Conservation (phyloP, 2,797 vertebrate species). For the Coregonus ussuriensis region DNA sequence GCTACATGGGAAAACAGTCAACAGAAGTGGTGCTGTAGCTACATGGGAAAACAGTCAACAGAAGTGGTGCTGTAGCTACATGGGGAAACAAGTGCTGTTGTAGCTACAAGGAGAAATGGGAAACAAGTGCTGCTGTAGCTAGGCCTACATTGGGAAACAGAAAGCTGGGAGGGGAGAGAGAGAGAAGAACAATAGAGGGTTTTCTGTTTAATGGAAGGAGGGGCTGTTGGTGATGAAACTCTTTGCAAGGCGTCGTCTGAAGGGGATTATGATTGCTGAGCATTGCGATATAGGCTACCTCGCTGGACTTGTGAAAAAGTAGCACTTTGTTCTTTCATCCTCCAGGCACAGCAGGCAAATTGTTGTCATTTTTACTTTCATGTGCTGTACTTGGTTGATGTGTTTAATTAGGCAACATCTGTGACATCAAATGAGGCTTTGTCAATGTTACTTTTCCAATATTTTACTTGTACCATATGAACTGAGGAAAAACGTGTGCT, state of each 20-base stretch:
- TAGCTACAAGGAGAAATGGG: too few relatives aligned
- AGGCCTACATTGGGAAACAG: too few relatives aligned
- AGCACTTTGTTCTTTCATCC: constrained; percentile 61
- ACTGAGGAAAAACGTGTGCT: too few relatives aligned
- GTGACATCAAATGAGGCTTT: neutral
- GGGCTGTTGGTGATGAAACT: constrained; percentile 80
- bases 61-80: too few relatives aligned
- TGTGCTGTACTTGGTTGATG: neutral
- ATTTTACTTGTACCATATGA: neutral
- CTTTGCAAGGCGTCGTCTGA: constrained; percentile 72
- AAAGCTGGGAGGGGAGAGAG: constrained; percentile 65
- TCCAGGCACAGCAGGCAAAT: constrained; percentile 35
- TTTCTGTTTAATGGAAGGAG: constrained; percentile 63
- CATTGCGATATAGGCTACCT: constrained; percentile 66
- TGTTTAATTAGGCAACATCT: neutral
- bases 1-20: too few relatives aligned
- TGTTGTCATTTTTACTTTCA: neutral
- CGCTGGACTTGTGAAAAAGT: constrained; percentile 68
- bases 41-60: too few relatives aligned
- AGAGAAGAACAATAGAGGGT: constrained; percentile 72
- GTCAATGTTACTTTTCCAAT: neutral
- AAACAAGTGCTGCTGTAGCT: too few relatives aligned
- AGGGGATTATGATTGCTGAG: constrained; percentile 73
- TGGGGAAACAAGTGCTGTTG: too few relatives aligned
- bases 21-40: too few relatives aligned